phyloP scores from a whole-genome alignment of 2,113 vertebrate species.

The Chiloscyllium plagiosum region DNA sequence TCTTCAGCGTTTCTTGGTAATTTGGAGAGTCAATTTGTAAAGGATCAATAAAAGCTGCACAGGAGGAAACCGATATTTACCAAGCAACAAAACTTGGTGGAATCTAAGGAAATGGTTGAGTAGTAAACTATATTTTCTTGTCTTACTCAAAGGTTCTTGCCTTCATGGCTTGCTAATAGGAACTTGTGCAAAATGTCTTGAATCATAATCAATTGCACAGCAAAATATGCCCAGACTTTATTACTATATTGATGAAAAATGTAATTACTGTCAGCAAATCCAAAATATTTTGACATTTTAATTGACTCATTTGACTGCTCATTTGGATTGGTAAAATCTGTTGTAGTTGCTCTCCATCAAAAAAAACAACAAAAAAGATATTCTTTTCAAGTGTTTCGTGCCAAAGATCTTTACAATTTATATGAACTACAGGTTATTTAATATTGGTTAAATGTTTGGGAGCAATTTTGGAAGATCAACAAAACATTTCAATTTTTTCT shows the following conservation, averaged over 20 bases:
- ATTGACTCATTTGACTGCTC: neutral
- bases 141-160: neutral
- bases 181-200: neutral
- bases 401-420: neutral
- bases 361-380: neutral
- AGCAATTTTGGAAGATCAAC: neutral
- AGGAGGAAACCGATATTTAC: neutral
- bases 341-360: neutral
- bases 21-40: neutral
- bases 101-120: neutral
- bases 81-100: neutral
- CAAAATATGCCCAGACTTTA: neutral
- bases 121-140: neutral
- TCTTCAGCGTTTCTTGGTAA: neutral
- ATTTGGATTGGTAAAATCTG: neutral
- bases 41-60: neutral
- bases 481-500: neutral
- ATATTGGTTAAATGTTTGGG: neutral
- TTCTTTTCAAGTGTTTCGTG: neutral
- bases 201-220: neutral
- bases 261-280: constrained; percentile 12
- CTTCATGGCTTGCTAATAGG: no score
- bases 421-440: neutral
- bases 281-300: constrained; percentile 33
- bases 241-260: constrained; percentile 4